Base-by-base conservation (phyloP, 2,113 vertebrate genomes). In the Aldabrachelys gigantea region DNA sequence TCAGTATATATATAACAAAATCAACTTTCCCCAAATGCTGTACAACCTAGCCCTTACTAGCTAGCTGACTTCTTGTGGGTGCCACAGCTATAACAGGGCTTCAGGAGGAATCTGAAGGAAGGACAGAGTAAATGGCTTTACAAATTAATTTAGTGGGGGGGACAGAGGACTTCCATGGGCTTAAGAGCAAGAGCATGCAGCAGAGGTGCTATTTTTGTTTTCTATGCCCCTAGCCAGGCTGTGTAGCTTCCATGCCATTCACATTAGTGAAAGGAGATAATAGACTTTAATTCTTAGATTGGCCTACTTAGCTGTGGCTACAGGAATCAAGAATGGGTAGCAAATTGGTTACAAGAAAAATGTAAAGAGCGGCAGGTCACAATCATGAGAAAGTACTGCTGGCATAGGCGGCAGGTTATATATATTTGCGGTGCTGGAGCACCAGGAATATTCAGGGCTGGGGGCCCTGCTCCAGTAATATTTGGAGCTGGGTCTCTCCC, bases 361-460 rank as follows among this genome's bases (percentile, higher is more conserved):
- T 87, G 89, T 91, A 92, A 93, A 96, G 94, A 87, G 89, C 97
- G 96, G 62, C 0, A 0, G 91, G 53, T 79, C 89, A 92, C 90
- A 81, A 27, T 44, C n/a, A 44, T 41, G 72, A 76, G 85, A 91
- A 88, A 88, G 81, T 11, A 0, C 89, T 87, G 27, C 47, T 89
- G 87, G 79, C 44, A 44, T 44, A 44, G 44, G 44, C 44, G 44
- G 44, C 44, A 44, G 44, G 44, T 44, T 44, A 44, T 44, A 44
- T 44, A 44, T 6, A 44, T 44, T 44, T 44, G 44, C 6, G 44
- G 6, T 44, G 44, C 44, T 6, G 6, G 44, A 44, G 44, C 44
- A 44, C 44, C 44, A 44, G 44, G 44, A 44, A 7, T 44, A 44
- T 44, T 44, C 44, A 44, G 44, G 44, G 6, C 44, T 6, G 44